Base-by-base conservation (phyloP, 2,797 vertebrate genomes). In the Neosilurus hyrtlii region DNA sequence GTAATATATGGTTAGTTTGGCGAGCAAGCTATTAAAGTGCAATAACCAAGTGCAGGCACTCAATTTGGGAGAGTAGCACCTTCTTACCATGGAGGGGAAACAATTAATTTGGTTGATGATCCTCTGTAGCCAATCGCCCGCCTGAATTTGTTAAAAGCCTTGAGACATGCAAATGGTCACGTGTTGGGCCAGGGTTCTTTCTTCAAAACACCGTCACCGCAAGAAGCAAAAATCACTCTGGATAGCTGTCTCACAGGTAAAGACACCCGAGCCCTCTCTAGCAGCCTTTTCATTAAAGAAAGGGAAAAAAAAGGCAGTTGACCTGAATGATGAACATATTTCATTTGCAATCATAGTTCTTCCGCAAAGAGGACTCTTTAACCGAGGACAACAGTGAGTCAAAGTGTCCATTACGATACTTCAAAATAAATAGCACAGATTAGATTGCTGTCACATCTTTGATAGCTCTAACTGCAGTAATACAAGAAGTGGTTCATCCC, bases 1-100 rank as follows among this genome's bases (percentile, higher is more conserved):
- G 94, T 95, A 94, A 95, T 94, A 95, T 95, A 95, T 95, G 93
- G 93, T 95, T 95, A 94, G 94, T 95, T 95, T 95, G 94, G 94
- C 93, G 94, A 95, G 93, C 93, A 90, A 94, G 94, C 94, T 94
- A 95, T 95, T 95, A 95, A 94, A 95, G 93, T 94, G 93, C 94
- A 95, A 95, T 95, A 95, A 95, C 94, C 94, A 94, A 95, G 94
- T 94, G 94, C 93, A 92, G 92, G 93, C 94, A 93, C 94, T 95
- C 93, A 92, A 95, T 95, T 95, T 95, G 94, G 93, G 91, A 93
- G 94, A 94, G 94, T 93, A 95, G 92, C 93, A 94, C 94, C 94
- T 95, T 94, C 94, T 95, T 95, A 94, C 92, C 92, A 95, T 93
- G 88, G 92, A 94, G 94, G 93, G 94, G 94, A 95, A 94, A 94